Percentiles rank a stretch among this genome's conserved stretches.
Evolutionary conservation across 2,888 invertebrate species (phyloP).

Genomic region (Ophraella communa): DNA sequence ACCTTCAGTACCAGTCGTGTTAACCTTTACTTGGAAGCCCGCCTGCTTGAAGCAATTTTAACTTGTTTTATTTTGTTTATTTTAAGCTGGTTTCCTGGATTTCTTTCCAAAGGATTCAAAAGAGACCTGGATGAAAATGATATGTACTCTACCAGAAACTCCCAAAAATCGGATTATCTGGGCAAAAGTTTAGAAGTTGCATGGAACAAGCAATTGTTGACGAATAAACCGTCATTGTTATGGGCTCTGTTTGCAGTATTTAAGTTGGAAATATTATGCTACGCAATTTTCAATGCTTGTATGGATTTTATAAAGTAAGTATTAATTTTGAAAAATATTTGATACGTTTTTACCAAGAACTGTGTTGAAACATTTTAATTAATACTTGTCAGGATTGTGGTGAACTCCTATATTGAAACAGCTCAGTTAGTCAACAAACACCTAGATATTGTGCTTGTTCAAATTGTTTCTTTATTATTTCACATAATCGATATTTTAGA

Average conservation of each 20-base stretch:
- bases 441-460: no score
- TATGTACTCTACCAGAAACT: conserved; percentile 50
- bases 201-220: conserved; percentile 47
- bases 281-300: conserved; percentile 32
- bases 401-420: no score
- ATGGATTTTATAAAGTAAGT: conserved; percentile 33
- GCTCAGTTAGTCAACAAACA: no score
- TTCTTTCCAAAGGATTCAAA: conserved; percentile 60
- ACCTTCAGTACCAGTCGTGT: no score
- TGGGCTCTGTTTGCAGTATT: conserved; percentile 48
- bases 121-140: conserved; percentile 61
- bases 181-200: conserved; percentile 56
- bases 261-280: conserved; percentile 38
- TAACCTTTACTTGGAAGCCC: no score
- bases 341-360: not conserved
- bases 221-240: conserved; percentile 45
- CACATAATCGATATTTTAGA: no score
- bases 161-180: conserved; percentile 41
- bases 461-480: no score
- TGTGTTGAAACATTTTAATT: no score
- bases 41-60: no score
- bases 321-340: not conserved
- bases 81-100: conserved; percentile 63
- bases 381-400: no score
- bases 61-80: no score